These are phyloP conservation scores for Anastatus disparis DNA, from an alignment of 1,140 invertebrate species.

Conservation along the genomic window DNA sequence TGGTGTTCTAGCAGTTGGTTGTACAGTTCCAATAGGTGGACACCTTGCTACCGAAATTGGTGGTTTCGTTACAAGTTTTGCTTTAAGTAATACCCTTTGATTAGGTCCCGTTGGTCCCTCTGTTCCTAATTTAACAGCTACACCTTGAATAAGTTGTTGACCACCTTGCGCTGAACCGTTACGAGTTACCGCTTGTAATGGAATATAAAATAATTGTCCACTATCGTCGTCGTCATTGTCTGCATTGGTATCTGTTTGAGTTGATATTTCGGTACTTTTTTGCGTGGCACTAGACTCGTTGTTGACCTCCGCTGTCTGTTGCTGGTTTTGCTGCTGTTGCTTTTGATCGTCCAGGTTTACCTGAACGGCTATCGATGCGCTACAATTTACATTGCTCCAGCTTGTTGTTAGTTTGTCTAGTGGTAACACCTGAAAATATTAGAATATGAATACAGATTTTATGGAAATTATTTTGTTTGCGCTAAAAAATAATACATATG, in stretches of 20 bases:
- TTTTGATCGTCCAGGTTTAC: slow-evolving; percentile 66
- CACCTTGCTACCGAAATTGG: slow-evolving; percentile 65
- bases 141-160: slow-evolving; percentile 72
- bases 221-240: slow-evolving; percentile 64
- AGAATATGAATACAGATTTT: background rate
- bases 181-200: slow-evolving; percentile 69
- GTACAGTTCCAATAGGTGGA: slow-evolving; percentile 70
- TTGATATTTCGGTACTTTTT: slow-evolving; percentile 66
- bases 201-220: slow-evolving; percentile 78
- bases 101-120: slow-evolving; percentile 73
- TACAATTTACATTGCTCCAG: slow-evolving; percentile 63
- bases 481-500: background rate
- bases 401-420: slow-evolving; percentile 61
- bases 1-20: slow-evolving; percentile 66
- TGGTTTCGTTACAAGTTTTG: slow-evolving; percentile 76
- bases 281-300: background rate
- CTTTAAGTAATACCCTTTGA: slow-evolving; percentile 73
- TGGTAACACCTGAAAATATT: slow-evolving; percentile 51
- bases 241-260: slow-evolving; percentile 65
- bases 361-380: slow-evolving; percentile 71
- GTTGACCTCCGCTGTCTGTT: slow-evolving; percentile 19
- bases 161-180: slow-evolving; percentile 62
- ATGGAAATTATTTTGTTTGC: background rate
- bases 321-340: slow-evolving; percentile 40
- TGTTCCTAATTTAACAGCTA: slow-evolving; percentile 75